Base-by-base conservation (phyloP, 2,888 invertebrate genomes). In the Tenthredo distinguenda region DNA sequence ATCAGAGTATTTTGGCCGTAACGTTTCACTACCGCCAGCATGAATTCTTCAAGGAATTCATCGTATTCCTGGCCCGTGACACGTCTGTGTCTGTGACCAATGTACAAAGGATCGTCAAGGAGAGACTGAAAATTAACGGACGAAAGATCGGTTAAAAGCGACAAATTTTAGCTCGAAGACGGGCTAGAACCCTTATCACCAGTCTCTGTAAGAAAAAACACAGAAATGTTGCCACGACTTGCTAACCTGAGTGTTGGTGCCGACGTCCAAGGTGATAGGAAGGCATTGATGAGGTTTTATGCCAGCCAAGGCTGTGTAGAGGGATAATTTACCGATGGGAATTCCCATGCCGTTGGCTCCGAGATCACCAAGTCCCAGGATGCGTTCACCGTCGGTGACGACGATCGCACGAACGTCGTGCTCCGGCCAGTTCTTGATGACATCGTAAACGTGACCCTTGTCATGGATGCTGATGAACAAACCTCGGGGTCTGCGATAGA, bases 291-390 rank as follows among this genome's bases (percentile, higher is more conserved):
- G 96, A 0, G 99, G 99, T 92, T 98, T 98, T 90, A 99, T 98
- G 86, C 99, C 99, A 37, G 98, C 99, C 86, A 99, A 95, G 0
- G 99, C 99, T 5, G 99, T 99, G 95, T 99, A 99, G 10, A 99
- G 95, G 4, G 99, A 96, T 88, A 99, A 94, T 94, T 99, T 99
- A 87, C 99, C 99, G 68, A 99, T 97, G 0, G 99, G 99, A 91
- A 99, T 99, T 77, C 99, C 99, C 99, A 99, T 99, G 15, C 99
- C 99, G 92, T 98, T 97, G 4, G 98, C 98, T 9, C 99, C 99
- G 88, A 99, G 95, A 94, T 99, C 99, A 2, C 99, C 99, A 84
- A 99, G 95, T 5, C 99, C 99, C 85, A 99, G 95, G 93, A 99
- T 99, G 85, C 99, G 96, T 94, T 99, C 99, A 21, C 99, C 99